Conservation (phyloP, 2,888 invertebrate species). For the Synergus japonicus region DNA sequence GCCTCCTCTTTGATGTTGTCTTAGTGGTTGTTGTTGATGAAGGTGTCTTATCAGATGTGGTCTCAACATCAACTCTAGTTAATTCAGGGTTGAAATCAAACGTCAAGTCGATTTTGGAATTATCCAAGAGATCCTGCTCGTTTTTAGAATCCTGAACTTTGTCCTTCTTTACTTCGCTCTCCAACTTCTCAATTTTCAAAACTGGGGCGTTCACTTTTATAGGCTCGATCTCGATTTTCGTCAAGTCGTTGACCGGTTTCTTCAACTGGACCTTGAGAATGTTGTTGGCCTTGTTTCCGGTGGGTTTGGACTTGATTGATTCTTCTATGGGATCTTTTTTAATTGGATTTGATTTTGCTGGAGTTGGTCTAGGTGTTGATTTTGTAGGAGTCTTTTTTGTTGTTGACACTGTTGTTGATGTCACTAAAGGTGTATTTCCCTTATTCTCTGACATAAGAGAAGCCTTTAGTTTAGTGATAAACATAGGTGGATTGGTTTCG, state of each 20-base stretch:
- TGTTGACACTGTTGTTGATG: slow-evolving; percentile 52
- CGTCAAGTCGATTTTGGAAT: slow-evolving; percentile 71
- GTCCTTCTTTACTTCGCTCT: slow-evolving; percentile 55
- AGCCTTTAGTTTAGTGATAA: slow-evolving; percentile 82
- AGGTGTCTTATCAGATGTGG: slow-evolving; percentile 72
- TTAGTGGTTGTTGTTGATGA: slow-evolving; percentile 73
- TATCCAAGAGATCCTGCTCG: slow-evolving; percentile 78
- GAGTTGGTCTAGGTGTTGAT: slow-evolving; percentile 1
- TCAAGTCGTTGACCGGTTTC: slow-evolving; percentile 64
- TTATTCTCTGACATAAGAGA: slow-evolving; percentile 80
- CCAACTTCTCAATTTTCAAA: slow-evolving; percentile 67
- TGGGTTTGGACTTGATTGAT: slow-evolving; percentile 60
- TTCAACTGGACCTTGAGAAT: slow-evolving; percentile 68
- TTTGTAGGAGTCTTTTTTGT: slow-evolving; percentile 32
- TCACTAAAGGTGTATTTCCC: slow-evolving; percentile 77
- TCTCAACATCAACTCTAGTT: slow-evolving; percentile 74
- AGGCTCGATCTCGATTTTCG: slow-evolving; percentile 67
- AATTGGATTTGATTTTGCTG: slow-evolving; percentile 42
- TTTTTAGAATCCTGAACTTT: slow-evolving; percentile 61
- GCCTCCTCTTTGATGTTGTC: slow-evolving; percentile 73
- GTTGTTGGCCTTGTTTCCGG: slow-evolving; percentile 62
- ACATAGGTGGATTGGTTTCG: slow-evolving; percentile 66
- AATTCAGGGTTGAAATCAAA: slow-evolving; percentile 70
- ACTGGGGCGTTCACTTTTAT: slow-evolving; percentile 67
- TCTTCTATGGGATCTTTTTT: slow-evolving; percentile 44